Evolutionary conservation across 2,888 invertebrate species (phyloP).

Genomic region (Diabrotica balteata): DNA sequence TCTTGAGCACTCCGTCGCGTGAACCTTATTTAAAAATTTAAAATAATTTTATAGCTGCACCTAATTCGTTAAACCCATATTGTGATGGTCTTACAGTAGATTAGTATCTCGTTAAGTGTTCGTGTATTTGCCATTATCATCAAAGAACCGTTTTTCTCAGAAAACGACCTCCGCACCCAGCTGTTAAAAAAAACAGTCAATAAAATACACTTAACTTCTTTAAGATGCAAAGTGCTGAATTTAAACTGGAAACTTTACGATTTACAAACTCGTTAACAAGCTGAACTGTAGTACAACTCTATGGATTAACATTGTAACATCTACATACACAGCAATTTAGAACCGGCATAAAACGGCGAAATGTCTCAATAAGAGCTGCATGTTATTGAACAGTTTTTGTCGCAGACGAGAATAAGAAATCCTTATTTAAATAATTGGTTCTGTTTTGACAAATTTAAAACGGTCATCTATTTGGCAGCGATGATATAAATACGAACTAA

Average conservation of each 20-base stretch:
- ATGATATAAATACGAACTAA: too few species aligned
- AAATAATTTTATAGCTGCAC: too few species aligned
- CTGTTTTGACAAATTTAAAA: too few species aligned
- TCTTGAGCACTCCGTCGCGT: too few species aligned
- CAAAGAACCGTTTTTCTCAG: background rate
- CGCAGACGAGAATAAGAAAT: background rate
- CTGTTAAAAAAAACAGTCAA: constrained; percentile 14
- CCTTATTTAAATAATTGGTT: too few species aligned
- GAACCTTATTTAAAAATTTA: too few species aligned
- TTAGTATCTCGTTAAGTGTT: too few species aligned
- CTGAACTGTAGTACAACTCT: constrained; percentile 46
- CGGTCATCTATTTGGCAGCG: too few species aligned
- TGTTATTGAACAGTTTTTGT: constrained; percentile 23
- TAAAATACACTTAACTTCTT: constrained; percentile 31
- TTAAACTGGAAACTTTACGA: constrained; percentile 54
- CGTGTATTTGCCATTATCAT: background rate
- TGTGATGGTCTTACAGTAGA: too few species aligned
- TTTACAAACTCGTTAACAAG: constrained; percentile 58
- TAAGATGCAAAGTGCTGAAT: constrained; percentile 47
- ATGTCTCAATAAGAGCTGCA: constrained; percentile 32
- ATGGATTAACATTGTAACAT: constrained; percentile 53
- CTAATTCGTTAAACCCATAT: too few species aligned
- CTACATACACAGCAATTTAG: constrained; percentile 43
- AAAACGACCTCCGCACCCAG: background rate
- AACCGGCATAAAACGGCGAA: constrained; percentile 34